phyloP scores from a whole-genome alignment of 92 coral and sea anemone genomes.

The Zoanthus sociatus region DNA sequence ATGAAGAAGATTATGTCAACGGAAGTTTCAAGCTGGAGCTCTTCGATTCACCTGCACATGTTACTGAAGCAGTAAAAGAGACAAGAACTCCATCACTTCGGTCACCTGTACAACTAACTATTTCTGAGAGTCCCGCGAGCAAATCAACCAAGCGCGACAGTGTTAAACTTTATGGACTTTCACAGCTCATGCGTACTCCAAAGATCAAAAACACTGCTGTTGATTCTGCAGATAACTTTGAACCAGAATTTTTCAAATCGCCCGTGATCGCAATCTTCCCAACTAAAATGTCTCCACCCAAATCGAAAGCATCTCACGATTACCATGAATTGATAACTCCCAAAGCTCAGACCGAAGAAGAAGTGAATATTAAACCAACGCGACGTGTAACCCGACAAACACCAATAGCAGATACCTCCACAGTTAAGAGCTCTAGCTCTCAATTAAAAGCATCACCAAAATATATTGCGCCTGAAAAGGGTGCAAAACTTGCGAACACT shows the following conservation, averaged over 20 bases:
- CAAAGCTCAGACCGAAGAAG: slow-evolving; percentile 11
- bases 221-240: slow-evolving; percentile 69
- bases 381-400: slow-evolving; percentile 46
- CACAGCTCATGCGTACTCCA: slow-evolving; percentile 69
- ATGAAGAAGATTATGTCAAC: slow-evolving; percentile 5
- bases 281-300: not conserved
- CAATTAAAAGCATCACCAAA: slow-evolving; percentile 13
- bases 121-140: not conserved
- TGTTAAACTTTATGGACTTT: slow-evolving; percentile 63
- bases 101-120: slow-evolving; percentile 40
- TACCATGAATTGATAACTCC: not conserved
- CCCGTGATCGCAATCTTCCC: slow-evolving; percentile 11
- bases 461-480: slow-evolving; percentile 40
- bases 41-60: slow-evolving; percentile 34
- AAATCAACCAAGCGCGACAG: slow-evolving; percentile 60
- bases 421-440: slow-evolving; percentile 3
- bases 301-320: not conserved
- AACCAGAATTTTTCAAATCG: slow-evolving; percentile 59
- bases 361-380: slow-evolving; percentile 14
- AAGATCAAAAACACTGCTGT: slow-evolving; percentile 50
- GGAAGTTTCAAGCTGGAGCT: slow-evolving; percentile 40
- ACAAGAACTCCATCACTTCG: slow-evolving; percentile 80
- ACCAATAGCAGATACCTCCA: not conserved
- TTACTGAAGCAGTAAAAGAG: slow-evolving; percentile 26
- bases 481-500: slow-evolving; percentile 1